A percentile compares a stretch with the other conserved stretches of the same genome.
Conservation (phyloP, 2,113 vertebrate species). For the Xenotilapia caudafasciata region DNA sequence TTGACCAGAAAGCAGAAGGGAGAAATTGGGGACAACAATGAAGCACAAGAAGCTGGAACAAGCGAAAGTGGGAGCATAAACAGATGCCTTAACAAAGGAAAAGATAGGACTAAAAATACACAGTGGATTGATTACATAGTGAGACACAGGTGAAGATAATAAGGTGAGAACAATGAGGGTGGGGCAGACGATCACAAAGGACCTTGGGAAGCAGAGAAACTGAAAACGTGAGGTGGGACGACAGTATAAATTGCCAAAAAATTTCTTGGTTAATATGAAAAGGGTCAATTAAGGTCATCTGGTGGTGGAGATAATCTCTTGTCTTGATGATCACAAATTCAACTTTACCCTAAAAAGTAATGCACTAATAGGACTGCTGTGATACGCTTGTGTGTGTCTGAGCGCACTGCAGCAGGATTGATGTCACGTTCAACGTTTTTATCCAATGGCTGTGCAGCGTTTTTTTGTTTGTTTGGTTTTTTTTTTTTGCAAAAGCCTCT, state of each 20-base stretch:
- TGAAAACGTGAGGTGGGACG: not conserved
- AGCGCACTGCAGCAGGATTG: not conserved
- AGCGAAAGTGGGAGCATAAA: not conserved
- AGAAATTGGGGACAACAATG: not conserved
- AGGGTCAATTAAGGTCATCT: not conserved
- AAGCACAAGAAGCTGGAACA: not conserved
- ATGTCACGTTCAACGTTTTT: not conserved
- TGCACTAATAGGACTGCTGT: not conserved
- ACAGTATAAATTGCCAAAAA: not conserved
- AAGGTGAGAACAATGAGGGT: not conserved
- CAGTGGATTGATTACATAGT: not conserved
- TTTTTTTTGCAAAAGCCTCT: not conserved
- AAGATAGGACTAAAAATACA: not conserved
- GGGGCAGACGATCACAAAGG: not conserved
- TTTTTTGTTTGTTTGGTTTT: accelerated
- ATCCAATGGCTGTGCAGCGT: not conserved
- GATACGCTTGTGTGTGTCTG: not conserved
- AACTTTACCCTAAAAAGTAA: not conserved
- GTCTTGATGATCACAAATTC: not conserved
- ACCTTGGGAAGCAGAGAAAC: too few relatives aligned
- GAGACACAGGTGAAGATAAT: not conserved
- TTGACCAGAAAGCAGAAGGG: not conserved
- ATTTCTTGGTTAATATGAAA: not conserved
- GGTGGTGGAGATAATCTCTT: not conserved
- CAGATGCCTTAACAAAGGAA: not conserved